These are phyloP conservation scores for Pituophis catenifer DNA, from an alignment of 2,113 vertebrate species.

Conservation along the genomic window DNA sequence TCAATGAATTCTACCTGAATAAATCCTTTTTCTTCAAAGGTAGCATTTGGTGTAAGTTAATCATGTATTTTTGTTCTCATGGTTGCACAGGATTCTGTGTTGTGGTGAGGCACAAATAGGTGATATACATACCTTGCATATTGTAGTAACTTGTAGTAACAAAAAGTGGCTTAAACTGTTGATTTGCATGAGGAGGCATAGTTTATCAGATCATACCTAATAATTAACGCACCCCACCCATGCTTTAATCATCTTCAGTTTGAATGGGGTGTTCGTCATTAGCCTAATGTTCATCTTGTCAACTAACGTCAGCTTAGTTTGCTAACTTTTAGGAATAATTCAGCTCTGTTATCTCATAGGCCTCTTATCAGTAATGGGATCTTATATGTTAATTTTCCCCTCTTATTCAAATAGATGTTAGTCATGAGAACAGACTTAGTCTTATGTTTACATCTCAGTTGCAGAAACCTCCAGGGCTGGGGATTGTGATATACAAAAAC, in stretches of 20 bases:
- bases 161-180: slow-evolving; percentile 26
- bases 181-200: slow-evolving; percentile 16
- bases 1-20: background rate
- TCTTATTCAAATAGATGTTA: slow-evolving; percentile 15
- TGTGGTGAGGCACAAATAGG: background rate
- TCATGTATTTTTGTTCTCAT: background rate
- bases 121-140: background rate
- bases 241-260: slow-evolving; percentile 50
- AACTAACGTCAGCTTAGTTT: background rate
- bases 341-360: slow-evolving; percentile 35
- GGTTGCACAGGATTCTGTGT: background rate
- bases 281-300: slow-evolving; percentile 42
- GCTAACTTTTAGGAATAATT: slow-evolving; percentile 46
- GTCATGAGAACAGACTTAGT: background rate
- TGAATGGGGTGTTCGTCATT: slow-evolving; percentile 43
- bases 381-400: slow-evolving; percentile 21
- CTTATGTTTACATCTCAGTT: background rate
- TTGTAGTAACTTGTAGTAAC: background rate
- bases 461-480: background rate
- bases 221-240: slow-evolving; percentile 44
- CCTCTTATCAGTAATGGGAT: slow-evolving; percentile 11
- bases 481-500: background rate
- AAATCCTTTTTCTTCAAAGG: background rate
- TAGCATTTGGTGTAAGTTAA: background rate
- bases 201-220: slow-evolving; percentile 51